These are phyloP conservation scores for Plectropomus leopardus DNA, from an alignment of 2,113 vertebrate species.

Conservation along the genomic window DNA sequence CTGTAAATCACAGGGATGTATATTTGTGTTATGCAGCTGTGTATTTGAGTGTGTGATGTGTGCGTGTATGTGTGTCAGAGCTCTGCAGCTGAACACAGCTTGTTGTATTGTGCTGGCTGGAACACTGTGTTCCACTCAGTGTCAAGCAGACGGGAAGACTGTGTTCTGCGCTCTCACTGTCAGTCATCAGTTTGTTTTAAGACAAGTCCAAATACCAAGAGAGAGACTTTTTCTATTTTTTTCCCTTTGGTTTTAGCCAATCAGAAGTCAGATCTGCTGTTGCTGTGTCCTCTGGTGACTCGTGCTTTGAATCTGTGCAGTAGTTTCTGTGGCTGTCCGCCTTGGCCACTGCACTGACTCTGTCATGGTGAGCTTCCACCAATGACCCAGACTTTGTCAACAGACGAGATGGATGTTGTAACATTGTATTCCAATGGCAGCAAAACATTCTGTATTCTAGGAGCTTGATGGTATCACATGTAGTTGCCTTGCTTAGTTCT, in stretches of 20 bases:
- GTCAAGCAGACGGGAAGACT: constrained; percentile 46
- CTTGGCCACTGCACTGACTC: neutral
- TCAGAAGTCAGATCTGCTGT: constrained; percentile 4
- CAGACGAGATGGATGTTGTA: constrained; percentile 1
- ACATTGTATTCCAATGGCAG: too few species aligned
- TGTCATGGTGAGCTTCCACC: neutral
- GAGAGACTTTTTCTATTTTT: constrained; percentile 22
- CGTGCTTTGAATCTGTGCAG: constrained; percentile 11
- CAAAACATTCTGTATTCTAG: neutral
- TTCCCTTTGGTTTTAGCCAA: constrained; percentile 9
- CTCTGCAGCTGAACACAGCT: constrained; percentile 53
- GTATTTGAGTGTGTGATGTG: neutral
- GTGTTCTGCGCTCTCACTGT: constrained; percentile 38
- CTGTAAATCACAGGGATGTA: constrained; percentile 11
- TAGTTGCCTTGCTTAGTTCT: too few species aligned
- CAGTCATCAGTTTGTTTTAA: constrained; percentile 41
- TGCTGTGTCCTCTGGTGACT: constrained; percentile 30
- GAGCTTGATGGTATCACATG: neutral
- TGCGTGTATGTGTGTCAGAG: neutral
- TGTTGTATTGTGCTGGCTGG: constrained; percentile 59
- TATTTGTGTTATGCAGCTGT: constrained; percentile 10
- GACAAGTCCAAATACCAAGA: constrained; percentile 29
- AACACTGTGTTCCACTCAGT: constrained; percentile 60
- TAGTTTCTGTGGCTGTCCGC: constrained; percentile 7
- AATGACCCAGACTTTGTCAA: constrained; percentile 5